Conservation (phyloP, 2,113 vertebrate genomes). For the Meles meles region DNA sequence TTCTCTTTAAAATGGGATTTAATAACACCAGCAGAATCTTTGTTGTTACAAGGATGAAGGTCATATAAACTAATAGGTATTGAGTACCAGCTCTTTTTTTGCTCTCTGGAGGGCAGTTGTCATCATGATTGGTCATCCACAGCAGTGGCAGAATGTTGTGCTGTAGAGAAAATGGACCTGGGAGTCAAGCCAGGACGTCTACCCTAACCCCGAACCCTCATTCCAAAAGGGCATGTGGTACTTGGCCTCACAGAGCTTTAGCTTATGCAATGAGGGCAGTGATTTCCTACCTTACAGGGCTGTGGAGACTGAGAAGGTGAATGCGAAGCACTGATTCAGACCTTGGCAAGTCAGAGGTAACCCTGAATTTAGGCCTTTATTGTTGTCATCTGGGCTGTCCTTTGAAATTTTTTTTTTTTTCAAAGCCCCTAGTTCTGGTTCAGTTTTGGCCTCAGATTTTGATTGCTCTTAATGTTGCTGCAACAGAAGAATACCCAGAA, state of each 20-base stretch:
- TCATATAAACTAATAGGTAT: neutral
- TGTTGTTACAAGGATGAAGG: neutral
- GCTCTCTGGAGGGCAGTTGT: neutral
- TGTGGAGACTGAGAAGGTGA: neutral
- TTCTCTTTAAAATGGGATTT: constrained; percentile 1
- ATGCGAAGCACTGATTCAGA: neutral
- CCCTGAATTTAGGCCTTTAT: neutral
- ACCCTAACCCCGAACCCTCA: neutral
- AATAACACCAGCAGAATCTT: neutral
- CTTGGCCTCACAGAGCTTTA: neutral
- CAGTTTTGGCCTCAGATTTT: neutral
- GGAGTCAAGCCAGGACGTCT: neutral
- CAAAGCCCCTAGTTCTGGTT: neutral
- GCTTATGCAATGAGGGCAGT: neutral
- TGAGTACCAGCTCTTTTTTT: neutral
- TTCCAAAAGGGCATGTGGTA: neutral
- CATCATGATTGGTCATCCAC: neutral
- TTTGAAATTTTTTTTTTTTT: neutral
- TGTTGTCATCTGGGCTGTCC: neutral
- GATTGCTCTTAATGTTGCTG: neutral
- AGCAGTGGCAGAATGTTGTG: neutral
- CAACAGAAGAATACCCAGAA: neutral
- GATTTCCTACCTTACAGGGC: neutral
- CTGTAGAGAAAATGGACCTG: neutral
- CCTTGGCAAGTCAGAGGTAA: neutral